Evolutionary conservation across 2,113 vertebrate species (phyloP).

Genomic region (Nipponia nippon): DNA sequence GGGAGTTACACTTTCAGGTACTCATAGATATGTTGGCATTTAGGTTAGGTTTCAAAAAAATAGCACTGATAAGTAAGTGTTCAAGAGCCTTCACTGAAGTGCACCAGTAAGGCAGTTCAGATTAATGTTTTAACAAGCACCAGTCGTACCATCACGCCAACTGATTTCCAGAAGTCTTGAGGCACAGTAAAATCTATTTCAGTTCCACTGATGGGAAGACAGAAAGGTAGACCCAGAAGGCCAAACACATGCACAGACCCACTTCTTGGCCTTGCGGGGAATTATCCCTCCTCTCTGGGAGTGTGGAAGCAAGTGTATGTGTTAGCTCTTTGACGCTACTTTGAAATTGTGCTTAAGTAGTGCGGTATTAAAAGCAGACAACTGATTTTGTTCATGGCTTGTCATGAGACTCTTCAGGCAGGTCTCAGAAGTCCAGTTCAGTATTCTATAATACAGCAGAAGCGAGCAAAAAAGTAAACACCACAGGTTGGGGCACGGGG

Average conservation of each 20-base stretch:
- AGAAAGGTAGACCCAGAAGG: neutral
- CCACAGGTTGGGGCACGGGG: rapidly evolving
- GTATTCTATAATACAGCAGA: neutral
- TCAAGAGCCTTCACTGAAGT: neutral
- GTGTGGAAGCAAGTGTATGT: neutral
- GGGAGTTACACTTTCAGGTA: neutral
- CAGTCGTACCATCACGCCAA: neutral
- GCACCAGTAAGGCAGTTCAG: neutral
- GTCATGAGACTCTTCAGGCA: neutral
- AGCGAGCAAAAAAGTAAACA: neutral
- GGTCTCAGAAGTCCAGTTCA: neutral
- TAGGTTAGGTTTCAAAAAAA: neutral
- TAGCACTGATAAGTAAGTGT: neutral
- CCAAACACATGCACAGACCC: neutral
- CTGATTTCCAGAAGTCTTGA: neutral
- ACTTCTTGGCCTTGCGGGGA: neutral
- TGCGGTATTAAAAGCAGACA: neutral
- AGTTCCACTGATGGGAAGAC: neutral
- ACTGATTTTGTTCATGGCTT: neutral
- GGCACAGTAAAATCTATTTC: neutral
- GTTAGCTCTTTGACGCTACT: neutral
- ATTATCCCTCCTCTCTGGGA: neutral
- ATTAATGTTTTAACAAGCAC: neutral
- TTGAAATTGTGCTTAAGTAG: neutral
- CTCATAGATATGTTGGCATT: neutral